A percentile compares a stretch with the other conserved stretches of the same genome.
Evolutionary conservation across 2,888 invertebrate genomes (phyloP).

Genomic region (Agrotis exclamationis): DNA sequence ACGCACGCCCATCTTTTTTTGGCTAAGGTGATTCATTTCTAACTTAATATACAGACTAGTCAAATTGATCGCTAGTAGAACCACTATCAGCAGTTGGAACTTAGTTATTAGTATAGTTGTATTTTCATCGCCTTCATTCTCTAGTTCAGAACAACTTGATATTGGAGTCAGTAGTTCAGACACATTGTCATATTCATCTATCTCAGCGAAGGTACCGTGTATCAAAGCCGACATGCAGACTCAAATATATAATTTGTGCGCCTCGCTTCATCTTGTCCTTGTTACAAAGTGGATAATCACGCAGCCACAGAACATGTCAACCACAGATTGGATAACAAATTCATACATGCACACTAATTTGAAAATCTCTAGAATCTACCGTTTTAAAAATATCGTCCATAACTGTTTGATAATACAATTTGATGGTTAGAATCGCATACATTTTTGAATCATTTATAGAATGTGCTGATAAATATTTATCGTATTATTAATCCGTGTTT

Average conservation of each 20-base stretch:
- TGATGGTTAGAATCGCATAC: conserved; percentile 21
- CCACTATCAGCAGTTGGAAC: conserved; percentile 9
- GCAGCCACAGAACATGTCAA: conserved; percentile 77
- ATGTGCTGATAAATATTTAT: conserved; percentile 36
- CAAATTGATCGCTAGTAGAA: not conserved
- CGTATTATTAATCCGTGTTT: conserved; percentile 24
- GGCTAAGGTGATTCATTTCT: conserved; percentile 20
- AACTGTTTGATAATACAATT: conserved; percentile 51
- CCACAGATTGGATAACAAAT: conserved; percentile 84
- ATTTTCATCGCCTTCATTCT: not conserved
- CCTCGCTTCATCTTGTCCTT: conserved; percentile 77
- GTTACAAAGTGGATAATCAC: conserved; percentile 89
- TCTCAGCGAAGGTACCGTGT: conserved; percentile 26
- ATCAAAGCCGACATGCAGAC: conserved; percentile 34
- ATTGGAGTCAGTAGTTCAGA: not conserved
- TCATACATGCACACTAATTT: conserved; percentile 81
- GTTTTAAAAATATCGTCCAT: conserved; percentile 68
- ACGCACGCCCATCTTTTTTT: conserved; percentile 23
- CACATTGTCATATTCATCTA: conserved; percentile 46
- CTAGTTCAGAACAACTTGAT: not conserved
- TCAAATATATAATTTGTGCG: conserved; percentile 72
- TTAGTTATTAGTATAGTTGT: not conserved
- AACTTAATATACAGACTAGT: not conserved
- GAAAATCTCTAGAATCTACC: conserved; percentile 55
- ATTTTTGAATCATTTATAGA: conserved; percentile 33